Base-by-base conservation (phyloP, 2,797 vertebrate genomes). In the Schizopygopsis pylzovi region DNA sequence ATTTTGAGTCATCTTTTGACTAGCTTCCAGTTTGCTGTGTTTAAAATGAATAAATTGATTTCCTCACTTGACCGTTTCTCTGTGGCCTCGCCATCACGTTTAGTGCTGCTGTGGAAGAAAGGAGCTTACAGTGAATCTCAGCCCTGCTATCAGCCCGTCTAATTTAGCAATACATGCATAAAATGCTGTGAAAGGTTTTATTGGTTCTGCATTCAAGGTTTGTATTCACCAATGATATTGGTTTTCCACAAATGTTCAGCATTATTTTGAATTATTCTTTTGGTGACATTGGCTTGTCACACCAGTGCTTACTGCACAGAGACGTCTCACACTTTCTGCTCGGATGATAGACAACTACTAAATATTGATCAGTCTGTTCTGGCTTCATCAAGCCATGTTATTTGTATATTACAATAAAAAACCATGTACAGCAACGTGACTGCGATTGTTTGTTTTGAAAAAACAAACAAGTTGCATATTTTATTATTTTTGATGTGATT, bases 341-440 rank as follows among this genome's bases (percentile, higher is more conserved):
- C 39, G 59, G 77, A 71, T 61, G 83, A 79, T 56, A 54, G 65
- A 49, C 54, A 39, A 59, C 67, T 73, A 52, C 82, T 77, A 86
- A n/a, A 67, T 81, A 65, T 59, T 49, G 16, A 28, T 41, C 63
- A 20, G 45, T 88, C 47, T 89, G 79, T 80, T 72, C 76, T 81
- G 85, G 76, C 83, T 54, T 84, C 59, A 71, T 73, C 83, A 84
- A 77, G 72, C 81, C 85, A 33, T 90, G 82, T 88, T 79, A 75
- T 86, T 88, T 89, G 89, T 89, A 88, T 82, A 87, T 87, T 88
- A 79, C 79, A 88, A 88, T 87, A 87, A 90, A 33, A 28, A 63
- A 5, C 4, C 63, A 54, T 87, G 81, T 87, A 85, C 86, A 82
- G 83, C 47, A 65, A 76, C 59, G 47, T 49, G 45, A 82, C 67